phyloP scores from a whole-genome alignment of 1,140 invertebrate genomes.

The Drosophila jambulina region DNA sequence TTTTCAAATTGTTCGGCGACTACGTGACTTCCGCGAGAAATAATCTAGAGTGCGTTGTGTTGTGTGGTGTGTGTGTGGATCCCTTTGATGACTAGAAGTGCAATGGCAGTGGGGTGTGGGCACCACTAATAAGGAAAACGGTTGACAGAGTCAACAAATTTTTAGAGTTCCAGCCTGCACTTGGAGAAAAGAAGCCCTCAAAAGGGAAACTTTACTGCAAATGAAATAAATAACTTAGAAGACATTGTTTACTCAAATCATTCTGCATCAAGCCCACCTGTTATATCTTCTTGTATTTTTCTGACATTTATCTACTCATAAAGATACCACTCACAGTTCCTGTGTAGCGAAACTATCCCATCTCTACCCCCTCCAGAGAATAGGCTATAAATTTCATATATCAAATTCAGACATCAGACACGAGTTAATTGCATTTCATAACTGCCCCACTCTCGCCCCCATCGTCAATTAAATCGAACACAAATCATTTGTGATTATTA shows the following conservation, averaged over 20 bases:
- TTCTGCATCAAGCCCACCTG: no score
- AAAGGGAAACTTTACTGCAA: no score
- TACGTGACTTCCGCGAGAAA: slow-evolving; percentile 82
- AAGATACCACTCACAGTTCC: not conserved
- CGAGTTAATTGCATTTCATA: slow-evolving; percentile 59
- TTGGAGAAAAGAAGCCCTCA: not conserved
- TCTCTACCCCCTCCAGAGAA: not conserved
- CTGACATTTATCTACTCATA: not conserved
- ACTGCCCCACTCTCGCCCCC: slow-evolving; percentile 39
- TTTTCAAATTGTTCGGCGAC: slow-evolving; percentile 78
- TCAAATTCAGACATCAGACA: slow-evolving; percentile 37
- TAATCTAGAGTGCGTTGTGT: slow-evolving; percentile 52
- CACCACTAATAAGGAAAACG: slow-evolving; percentile 46
- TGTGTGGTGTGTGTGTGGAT: slow-evolving; percentile 15
- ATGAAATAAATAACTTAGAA: no score
- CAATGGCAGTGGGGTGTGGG: slow-evolving; percentile 14
- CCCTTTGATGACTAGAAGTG: slow-evolving; percentile 46
- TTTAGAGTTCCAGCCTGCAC: slow-evolving; percentile 5
- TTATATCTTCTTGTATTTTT: no score
- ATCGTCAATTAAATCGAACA: slow-evolving; percentile 47
- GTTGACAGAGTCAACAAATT: slow-evolving; percentile 24
- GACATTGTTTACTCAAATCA: no score
- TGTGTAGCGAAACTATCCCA: slow-evolving; percentile 8
- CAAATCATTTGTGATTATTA: slow-evolving; percentile 54
- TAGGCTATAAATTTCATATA: slow-evolving; percentile 37